Conservation (phyloP, 2,797 vertebrate genomes). For the Myotis myotis region DNA sequence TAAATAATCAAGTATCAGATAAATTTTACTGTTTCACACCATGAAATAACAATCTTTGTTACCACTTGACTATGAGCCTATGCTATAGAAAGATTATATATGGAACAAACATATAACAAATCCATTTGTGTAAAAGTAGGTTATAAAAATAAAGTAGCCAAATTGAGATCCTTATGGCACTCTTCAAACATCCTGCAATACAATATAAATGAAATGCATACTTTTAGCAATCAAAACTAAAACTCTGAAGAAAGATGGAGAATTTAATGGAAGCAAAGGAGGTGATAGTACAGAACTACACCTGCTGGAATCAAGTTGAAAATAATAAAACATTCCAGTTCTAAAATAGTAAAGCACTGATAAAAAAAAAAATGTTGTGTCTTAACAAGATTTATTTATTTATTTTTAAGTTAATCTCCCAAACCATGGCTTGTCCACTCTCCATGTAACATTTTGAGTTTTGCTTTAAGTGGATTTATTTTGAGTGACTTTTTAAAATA, state of each 20-base stretch:
- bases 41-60: not conserved
- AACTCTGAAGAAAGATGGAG: not conserved
- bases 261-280: not conserved
- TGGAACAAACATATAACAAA: not conserved
- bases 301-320: not conserved
- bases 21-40: not conserved
- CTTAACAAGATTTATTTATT: not conserved
- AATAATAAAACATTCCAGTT: not conserved
- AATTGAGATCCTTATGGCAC: not conserved
- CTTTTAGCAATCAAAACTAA: not conserved
- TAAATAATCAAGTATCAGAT: not conserved
- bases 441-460: not conserved
- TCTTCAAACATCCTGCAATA: not conserved
- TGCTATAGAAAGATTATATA: not conserved
- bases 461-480: not conserved
- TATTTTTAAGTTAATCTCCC: not conserved
- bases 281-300: not conserved
- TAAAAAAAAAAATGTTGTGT: not conserved
- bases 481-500: not conserved
- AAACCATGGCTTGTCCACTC: not conserved
- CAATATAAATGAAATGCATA: not conserved
- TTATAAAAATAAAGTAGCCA: not conserved
- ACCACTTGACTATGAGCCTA: not conserved
- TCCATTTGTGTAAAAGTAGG: not conserved
- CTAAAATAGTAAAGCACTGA: not conserved